Conservation (phyloP, 2,888 invertebrate genomes). For the Leptopilina syphax region DNA sequence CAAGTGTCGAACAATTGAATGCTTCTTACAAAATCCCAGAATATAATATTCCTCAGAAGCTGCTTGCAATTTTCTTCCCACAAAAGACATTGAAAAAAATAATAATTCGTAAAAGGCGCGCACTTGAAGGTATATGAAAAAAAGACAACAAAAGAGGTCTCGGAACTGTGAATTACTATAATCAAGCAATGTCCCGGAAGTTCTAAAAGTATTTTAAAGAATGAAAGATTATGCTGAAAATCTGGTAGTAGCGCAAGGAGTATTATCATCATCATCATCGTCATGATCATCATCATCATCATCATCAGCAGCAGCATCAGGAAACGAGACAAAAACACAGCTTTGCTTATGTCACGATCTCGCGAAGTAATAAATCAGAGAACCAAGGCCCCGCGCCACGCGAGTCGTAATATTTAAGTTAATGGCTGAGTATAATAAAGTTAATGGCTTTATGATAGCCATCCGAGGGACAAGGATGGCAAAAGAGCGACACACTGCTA, state of each 20-base stretch:
- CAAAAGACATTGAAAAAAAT: not conserved
- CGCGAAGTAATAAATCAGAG: constrained; percentile 71
- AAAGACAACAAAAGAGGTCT: not conserved
- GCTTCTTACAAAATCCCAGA: not conserved
- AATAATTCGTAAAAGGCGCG: constrained; percentile 11
- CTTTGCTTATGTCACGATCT: constrained; percentile 63
- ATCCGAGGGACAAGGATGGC: constrained; percentile 62
- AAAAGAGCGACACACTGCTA: constrained; percentile 48
- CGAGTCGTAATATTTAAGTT: constrained; percentile 76
- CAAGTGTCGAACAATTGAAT: no score
- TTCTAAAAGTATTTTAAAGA: constrained; percentile 8
- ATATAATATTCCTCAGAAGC: not conserved
- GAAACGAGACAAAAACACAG: constrained; percentile 34
- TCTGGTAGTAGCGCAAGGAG: not conserved
- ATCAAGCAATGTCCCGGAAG: constrained; percentile 27
- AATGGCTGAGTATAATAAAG: constrained; percentile 76
- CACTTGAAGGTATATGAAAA: not conserved
- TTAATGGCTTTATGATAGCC: constrained; percentile 76
- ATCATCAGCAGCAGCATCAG: not conserved
- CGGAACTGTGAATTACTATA: constrained; percentile 32
- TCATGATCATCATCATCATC: no score
- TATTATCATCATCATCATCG: no score
- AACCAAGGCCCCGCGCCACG: constrained; percentile 72
- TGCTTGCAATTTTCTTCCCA: constrained; percentile 8
- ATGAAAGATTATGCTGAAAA: constrained; percentile 20